Conservation (phyloP, 2,797 vertebrate genomes). For the Nasua narica region DNA sequence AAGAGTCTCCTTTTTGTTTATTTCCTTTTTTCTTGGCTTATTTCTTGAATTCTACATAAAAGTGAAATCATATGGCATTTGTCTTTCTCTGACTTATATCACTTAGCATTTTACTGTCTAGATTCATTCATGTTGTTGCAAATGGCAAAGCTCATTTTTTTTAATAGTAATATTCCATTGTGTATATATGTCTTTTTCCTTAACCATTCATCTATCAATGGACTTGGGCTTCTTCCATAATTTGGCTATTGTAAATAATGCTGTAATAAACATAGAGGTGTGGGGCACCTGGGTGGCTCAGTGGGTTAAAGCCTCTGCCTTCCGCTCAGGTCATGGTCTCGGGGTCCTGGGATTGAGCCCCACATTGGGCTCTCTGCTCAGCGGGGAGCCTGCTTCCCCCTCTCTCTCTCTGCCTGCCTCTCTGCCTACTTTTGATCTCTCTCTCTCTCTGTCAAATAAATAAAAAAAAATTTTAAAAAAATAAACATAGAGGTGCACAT, state of each 20-base stretch:
- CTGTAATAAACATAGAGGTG: background rate
- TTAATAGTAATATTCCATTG: background rate
- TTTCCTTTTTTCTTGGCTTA: background rate
- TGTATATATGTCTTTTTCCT: background rate
- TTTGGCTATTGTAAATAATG: background rate
- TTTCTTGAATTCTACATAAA: background rate
- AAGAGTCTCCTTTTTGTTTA: background rate
- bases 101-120: background rate
- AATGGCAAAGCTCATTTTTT: background rate
- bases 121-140: background rate
- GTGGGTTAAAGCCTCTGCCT: too few species aligned
- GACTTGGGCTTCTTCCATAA: background rate
- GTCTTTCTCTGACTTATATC: background rate
- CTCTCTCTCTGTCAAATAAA: too few species aligned
- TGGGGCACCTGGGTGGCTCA: too few species aligned
- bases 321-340: too few species aligned
- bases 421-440: too few species aligned
- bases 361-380: too few species aligned
- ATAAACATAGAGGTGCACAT: too few species aligned
- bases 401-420: too few species aligned
- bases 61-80: background rate
- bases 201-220: background rate
- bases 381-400: too few species aligned
- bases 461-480: too few species aligned
- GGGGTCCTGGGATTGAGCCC: too few species aligned